Evolutionary conservation across 1,140 invertebrate genomes (phyloP).

Genomic region (Acromyrmex echinatior): DNA sequence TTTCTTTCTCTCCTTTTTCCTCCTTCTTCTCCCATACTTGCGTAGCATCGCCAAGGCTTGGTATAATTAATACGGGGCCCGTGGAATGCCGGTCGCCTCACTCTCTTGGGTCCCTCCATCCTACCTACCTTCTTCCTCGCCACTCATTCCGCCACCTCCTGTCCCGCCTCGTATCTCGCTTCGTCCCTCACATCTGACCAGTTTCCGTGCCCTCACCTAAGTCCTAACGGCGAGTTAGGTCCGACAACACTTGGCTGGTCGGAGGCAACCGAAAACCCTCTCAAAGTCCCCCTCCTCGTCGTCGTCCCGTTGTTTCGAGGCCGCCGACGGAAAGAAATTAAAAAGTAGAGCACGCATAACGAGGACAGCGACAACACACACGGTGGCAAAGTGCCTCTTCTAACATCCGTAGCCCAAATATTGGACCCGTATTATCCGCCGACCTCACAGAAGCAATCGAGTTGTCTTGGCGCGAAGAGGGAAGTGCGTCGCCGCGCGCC

Average conservation of each 20-base stretch:
- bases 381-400: conserved; percentile 45
- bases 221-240: conserved; percentile 27
- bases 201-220: conserved; percentile 74
- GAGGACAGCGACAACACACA: conserved; percentile 47
- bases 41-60: conserved; percentile 78
- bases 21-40: conserved; percentile 64
- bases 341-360: conserved; percentile 71
- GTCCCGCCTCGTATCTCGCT: conserved; percentile 48
- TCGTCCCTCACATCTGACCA: conserved; percentile 68
- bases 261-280: conserved; percentile 30
- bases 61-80: conserved; percentile 86
- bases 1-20: conserved; percentile 70
- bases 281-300: neutral
- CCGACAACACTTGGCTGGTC: conserved; percentile 36
- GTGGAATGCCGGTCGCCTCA: conserved; percentile 85
- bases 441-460: conserved; percentile 60
- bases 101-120: conserved; percentile 73
- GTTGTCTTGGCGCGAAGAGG: neutral
- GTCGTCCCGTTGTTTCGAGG: conserved; percentile 36
- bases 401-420: conserved; percentile 74
- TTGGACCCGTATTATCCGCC: conserved; percentile 63
- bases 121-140: conserved; percentile 72
- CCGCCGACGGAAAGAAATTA: conserved; percentile 45
- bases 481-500: neutral
- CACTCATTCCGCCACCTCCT: conserved; percentile 71